Base-by-base conservation (phyloP, 2,888 invertebrate species). In the Coleophora deauratella region DNA sequence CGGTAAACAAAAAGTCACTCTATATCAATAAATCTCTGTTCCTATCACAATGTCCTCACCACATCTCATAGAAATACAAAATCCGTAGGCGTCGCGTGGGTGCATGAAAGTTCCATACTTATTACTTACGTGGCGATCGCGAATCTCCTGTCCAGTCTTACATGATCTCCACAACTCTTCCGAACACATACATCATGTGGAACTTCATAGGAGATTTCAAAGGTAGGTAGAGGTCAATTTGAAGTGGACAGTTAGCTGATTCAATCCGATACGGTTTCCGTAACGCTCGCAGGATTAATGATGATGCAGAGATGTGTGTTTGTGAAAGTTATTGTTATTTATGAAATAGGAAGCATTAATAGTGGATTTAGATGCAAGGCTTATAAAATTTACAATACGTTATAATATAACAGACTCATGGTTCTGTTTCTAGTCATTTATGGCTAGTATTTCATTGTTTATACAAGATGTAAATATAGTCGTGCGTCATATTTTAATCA, bases 31-130 rank as follows among this genome's bases (percentile, higher is more conserved):
- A 11, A 13, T n/a, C 40, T 21, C 35, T 36, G 2, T 27, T 11
- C 12, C 32, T n/a, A 15, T 27, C 34, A 68, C 71, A 49, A 55
- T 57, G 51, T 30, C 45, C 65, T 48, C 52, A 64, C 64, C 69
- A 57, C 55, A 61, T 51, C 52, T 57, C 63, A 55, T 57, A 67
- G 68, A 68, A 62, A 67, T 61, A 58, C 57, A 52, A 52, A 46
- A 46, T 37, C 46, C 62, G 84, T 82, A 63, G 82, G 82, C 68
- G 82, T 51, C 49, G 75, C 76, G 84, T 84, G 72, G 84, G 84
- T 62, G 75, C 63, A 60, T 54, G 72, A 72, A 72, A 79, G 72
- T 73, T 72, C 68, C 66, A 69, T 72, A 76, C 75, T 72, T 72
- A 80, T 77, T 76, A 70, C 76, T 66, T 66, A 71, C 71, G 54